Evolutionary conservation across 2,797 vertebrate genomes (phyloP).

Genomic region (Hyperoplus immaculatus): DNA sequence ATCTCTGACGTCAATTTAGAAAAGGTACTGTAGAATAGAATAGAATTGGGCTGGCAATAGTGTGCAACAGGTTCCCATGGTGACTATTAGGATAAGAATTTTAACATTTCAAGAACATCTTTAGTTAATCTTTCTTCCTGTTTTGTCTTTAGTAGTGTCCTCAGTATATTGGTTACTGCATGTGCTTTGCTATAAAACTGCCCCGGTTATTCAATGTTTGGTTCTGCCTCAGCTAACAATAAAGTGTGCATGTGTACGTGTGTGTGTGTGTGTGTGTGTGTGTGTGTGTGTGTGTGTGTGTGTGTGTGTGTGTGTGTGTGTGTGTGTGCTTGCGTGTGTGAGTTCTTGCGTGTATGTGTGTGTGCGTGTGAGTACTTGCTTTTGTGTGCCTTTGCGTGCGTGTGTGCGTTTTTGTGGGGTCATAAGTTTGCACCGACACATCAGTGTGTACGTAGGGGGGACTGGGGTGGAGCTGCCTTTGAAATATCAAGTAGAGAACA

Average conservation of each 20-base stretch:
- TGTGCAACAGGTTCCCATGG: not conserved
- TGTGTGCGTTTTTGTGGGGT: not conserved
- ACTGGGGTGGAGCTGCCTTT: slow-evolving; percentile 19
- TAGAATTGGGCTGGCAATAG: not conserved
- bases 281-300: not conserved
- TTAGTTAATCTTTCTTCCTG: not conserved
- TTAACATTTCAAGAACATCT: not conserved
- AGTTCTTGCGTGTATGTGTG: not conserved
- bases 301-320: not conserved
- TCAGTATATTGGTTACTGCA: slow-evolving; percentile 2
- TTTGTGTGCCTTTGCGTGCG: slow-evolving; percentile 5
- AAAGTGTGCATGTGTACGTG: not conserved
- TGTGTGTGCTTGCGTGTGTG: slow-evolving; percentile 1
- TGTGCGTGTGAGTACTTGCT: not conserved
- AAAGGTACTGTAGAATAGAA: not conserved
- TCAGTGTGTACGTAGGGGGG: slow-evolving; percentile 4
- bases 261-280: not conserved
- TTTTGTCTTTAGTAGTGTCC: not conserved
- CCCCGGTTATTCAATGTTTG: slow-evolving; percentile 10
- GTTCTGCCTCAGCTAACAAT: not conserved
- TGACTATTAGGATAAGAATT: not conserved
- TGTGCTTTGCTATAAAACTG: not conserved
- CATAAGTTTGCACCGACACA: not conserved
- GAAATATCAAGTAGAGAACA: slow-evolving; percentile 48
- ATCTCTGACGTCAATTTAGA: not conserved